Evolutionary conservation across 2,113 vertebrate genomes (phyloP).

Genomic region (Sphaerodactylus townsendi): DNA sequence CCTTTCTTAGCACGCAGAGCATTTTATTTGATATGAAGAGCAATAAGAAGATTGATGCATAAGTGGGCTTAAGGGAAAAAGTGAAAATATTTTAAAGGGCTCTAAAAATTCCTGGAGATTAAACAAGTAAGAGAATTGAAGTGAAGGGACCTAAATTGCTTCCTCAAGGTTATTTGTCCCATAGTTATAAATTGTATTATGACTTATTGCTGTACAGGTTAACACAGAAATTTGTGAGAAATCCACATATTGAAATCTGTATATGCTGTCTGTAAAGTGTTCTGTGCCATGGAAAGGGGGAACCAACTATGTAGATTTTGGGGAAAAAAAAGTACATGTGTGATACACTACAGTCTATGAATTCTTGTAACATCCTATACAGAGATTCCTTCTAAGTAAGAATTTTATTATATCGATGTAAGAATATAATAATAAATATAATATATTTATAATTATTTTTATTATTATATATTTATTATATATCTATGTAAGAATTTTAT

Average conservation of each 20-base stretch:
- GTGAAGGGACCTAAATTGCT: accelerated
- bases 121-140: background rate
- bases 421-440: too few species aligned
- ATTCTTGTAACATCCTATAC: background rate
- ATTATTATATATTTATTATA: too few species aligned
- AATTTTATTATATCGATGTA: background rate
- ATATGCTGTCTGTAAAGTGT: background rate
- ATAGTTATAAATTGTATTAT: background rate
- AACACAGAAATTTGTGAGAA: background rate
- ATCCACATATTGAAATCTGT: background rate
- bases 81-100: background rate
- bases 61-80: background rate
- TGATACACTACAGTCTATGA: background rate
- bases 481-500: background rate
- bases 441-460: too few species aligned
- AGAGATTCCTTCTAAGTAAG: background rate
- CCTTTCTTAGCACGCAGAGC: background rate
- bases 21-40: background rate
- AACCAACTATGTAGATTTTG: background rate
- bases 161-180: background rate
- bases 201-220: background rate
- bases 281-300: background rate
- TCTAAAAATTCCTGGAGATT: background rate
- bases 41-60: background rate
- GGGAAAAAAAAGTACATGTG: background rate